Percentiles rank a stretch among this genome's conserved stretches.
Evolutionary conservation across 2,113 vertebrate species (phyloP).

Genomic region (Cinclus cinclus): DNA sequence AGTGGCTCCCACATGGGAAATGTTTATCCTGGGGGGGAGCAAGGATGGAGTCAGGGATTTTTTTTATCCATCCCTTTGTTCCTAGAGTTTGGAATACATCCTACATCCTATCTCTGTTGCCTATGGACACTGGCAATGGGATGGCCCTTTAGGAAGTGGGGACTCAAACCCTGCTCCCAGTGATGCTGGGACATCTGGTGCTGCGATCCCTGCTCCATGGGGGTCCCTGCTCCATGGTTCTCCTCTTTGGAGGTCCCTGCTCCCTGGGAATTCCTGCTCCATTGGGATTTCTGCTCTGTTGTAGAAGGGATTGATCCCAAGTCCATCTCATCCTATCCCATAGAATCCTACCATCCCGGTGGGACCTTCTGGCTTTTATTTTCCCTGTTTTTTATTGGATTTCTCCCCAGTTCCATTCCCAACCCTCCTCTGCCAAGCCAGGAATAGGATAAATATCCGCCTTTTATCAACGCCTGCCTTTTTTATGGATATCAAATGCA

Average conservation of each 20-base stretch:
- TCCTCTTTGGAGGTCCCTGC: neutral
- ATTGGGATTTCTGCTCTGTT: neutral
- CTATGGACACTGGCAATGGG: accelerated
- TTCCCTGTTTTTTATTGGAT: neutral
- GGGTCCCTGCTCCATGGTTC: neutral
- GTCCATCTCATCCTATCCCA: conserved; percentile 35
- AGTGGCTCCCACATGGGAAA: neutral
- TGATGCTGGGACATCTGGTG: neutral
- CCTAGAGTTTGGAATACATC: neutral
- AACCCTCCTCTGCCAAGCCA: neutral
- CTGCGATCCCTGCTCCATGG: neutral
- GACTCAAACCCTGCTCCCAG: neutral
- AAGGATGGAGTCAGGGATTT: neutral
- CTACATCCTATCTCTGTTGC: accelerated
- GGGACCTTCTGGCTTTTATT: neutral
- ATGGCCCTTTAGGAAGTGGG: neutral
- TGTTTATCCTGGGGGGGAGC: neutral
- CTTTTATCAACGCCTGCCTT: neutral
- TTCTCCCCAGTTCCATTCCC: neutral
- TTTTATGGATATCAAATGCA: conserved; percentile 15
- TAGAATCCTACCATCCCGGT: neutral
- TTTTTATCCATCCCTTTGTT: neutral
- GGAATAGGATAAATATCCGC: neutral
- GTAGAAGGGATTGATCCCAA: neutral
- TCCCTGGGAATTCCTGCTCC: neutral